A percentile compares a stretch with the other conserved stretches of the same genome.
Evolutionary conservation across 2,888 invertebrate species (phyloP).

Genomic region (Mythimna pallens): DNA sequence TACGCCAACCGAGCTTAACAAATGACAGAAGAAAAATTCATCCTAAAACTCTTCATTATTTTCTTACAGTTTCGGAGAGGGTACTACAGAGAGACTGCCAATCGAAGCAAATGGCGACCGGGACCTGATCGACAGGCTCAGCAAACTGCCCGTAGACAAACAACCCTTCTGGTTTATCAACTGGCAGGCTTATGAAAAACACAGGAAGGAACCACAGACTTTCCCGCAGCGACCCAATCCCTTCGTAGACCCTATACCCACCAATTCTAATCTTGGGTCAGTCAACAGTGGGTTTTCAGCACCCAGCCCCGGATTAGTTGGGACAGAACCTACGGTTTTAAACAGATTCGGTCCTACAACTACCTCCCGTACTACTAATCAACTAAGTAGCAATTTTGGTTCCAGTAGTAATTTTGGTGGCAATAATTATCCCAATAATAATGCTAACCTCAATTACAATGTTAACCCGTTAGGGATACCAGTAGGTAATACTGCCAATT

Average conservation of each 20-base stretch:
- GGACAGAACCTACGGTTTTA: background rate
- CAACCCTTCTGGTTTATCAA: constrained; percentile 94
- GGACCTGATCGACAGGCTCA: constrained; percentile 91
- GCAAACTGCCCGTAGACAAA: constrained; percentile 92
- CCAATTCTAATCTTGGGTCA: constrained; percentile 20
- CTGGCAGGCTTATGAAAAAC: constrained; percentile 92
- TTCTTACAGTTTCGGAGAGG: constrained; percentile 80
- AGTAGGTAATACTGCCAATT: background rate
- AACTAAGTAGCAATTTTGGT: background rate
- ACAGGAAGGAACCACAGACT: constrained; percentile 85
- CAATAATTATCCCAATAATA: background rate
- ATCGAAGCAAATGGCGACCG: constrained; percentile 92
- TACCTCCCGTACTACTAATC: background rate
- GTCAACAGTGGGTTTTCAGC: constrained; percentile 9
- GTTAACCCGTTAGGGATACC: background rate
- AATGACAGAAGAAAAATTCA: background rate
- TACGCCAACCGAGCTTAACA: too few species aligned
- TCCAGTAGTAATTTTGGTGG: background rate
- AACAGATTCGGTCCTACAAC: constrained; percentile 8
- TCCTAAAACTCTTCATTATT: background rate
- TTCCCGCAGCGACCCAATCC: constrained; percentile 79
- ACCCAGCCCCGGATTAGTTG: constrained; percentile 1
- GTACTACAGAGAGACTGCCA: constrained; percentile 88
- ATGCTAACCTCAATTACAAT: background rate
- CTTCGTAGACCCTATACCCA: constrained; percentile 67